Conservation (phyloP, 2,888 invertebrate genomes). For the Cabera pusaria region DNA sequence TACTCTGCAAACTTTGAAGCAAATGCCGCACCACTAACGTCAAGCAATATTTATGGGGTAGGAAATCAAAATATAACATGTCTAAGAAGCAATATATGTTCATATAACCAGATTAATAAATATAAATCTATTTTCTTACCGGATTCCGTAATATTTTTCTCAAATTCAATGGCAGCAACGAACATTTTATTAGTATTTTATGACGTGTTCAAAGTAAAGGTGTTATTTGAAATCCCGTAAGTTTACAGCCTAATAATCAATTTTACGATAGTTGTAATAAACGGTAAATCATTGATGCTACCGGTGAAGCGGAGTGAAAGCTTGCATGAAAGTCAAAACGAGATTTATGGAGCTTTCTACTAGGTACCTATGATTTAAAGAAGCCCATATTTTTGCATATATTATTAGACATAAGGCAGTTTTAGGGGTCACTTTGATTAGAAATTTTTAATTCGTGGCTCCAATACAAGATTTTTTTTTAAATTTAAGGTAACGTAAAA, state of each 20-base stretch:
- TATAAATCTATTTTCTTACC: conserved; percentile 1
- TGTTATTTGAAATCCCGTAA: conserved; percentile 29
- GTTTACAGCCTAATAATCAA: conserved; percentile 38
- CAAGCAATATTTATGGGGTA: too few relatives aligned
- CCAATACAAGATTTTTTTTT: too few relatives aligned
- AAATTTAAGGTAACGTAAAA: too few relatives aligned
- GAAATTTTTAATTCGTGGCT: too few relatives aligned
- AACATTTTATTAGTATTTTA: conserved; percentile 35
- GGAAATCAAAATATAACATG: too few relatives aligned
- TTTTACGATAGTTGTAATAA: conserved; percentile 36
- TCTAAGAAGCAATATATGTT: too few relatives aligned
- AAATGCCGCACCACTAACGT: too few relatives aligned
- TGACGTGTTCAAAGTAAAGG: conserved; percentile 30
- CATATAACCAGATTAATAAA: not conserved
- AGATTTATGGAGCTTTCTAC: conserved; percentile 30
- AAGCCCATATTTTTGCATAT: conserved; percentile 8
- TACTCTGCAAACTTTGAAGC: too few relatives aligned
- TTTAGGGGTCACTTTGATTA: too few relatives aligned
- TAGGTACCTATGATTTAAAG: conserved; percentile 12
- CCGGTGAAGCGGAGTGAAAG: conserved; percentile 31
- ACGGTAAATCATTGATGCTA: conserved; percentile 33
- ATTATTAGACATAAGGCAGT: not conserved
- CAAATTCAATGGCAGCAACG: conserved; percentile 21
- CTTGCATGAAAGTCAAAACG: conserved; percentile 24
- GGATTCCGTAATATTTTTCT: conserved; percentile 12